Evolutionary conservation across 2,797 vertebrate species (phyloP).

Genomic region (Poecilia gillii): DNA sequence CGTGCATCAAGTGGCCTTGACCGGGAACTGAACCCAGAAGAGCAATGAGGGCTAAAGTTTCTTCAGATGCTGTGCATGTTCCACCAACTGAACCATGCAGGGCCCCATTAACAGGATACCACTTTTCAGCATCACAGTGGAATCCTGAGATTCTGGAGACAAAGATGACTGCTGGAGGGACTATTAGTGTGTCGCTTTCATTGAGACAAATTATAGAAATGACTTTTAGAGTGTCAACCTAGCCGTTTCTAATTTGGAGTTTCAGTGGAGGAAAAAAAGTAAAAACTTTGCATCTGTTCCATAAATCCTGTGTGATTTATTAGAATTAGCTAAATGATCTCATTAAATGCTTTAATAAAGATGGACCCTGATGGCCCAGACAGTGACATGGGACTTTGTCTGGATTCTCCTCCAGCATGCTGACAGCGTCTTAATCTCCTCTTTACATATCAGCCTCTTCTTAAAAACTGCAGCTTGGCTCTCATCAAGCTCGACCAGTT

Average conservation of each 20-base stretch:
- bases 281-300: slow-evolving; percentile 30
- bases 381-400: slow-evolving; percentile 29
- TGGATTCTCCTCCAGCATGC: slow-evolving; percentile 46
- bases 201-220: slow-evolving; percentile 12
- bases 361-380: slow-evolving; percentile 68
- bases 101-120: no score
- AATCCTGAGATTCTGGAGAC: neutral
- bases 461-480: slow-evolving; percentile 68
- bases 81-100: no score
- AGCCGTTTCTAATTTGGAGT: neutral
- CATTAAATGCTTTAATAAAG: slow-evolving; percentile 64
- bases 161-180: slow-evolving; percentile 10
- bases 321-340: slow-evolving; percentile 52
- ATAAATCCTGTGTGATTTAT: slow-evolving; percentile 54
- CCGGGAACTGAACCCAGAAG: no score
- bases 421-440: slow-evolving; percentile 67
- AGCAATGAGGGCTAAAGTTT: no score
- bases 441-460: slow-evolving; percentile 57
- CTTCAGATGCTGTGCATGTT: no score
- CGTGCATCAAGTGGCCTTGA: no score
- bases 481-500: slow-evolving; percentile 54
- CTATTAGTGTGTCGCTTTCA: slow-evolving; percentile 23
- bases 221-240: neutral
- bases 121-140: slow-evolving; percentile 1
- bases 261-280: neutral